A percentile compares a stretch with the other conserved stretches of the same genome.
Conservation (phyloP, 2,797 vertebrate species). For the Gallinago stenura region DNA sequence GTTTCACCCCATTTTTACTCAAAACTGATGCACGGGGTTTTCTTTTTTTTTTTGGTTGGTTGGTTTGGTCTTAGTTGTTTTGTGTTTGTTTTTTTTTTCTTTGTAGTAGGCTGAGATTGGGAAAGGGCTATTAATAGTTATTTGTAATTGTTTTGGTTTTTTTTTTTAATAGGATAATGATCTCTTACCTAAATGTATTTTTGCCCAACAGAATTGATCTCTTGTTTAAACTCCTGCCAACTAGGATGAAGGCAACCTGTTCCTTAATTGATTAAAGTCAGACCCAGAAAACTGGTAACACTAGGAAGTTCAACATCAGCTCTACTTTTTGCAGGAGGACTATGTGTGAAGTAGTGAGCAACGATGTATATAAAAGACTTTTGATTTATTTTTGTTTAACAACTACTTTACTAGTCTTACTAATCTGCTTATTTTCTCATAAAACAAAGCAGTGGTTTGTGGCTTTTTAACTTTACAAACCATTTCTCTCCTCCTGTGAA, state of each 20-base stretch:
- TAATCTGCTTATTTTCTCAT: not conserved
- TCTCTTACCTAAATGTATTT: not conserved
- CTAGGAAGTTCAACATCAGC: not conserved
- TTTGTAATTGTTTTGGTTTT: not conserved
- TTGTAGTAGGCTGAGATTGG: not conserved
- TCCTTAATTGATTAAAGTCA: not conserved
- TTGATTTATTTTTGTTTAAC: not conserved
- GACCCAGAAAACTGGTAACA: not conserved
- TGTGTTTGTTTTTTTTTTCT: not conserved
- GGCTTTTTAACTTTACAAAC: constrained; percentile 1
- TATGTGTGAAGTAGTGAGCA: not conserved
- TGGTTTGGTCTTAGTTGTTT: not conserved
- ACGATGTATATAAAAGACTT: not conserved
- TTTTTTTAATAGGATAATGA: not conserved
- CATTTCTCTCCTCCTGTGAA: not conserved
- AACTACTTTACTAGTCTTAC: not conserved
- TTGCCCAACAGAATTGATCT: no score
- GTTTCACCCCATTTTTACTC: not conserved
- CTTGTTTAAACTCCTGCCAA: not conserved
- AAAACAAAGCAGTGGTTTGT: not conserved
- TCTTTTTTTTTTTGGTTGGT: no score
- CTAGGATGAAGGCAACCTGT: not conserved
- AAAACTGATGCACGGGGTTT: not conserved
- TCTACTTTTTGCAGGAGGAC: not conserved
- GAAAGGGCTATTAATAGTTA: not conserved